Conservation (phyloP, 2,797 vertebrate genomes). For the Lepidocolaptes lacrymiger region DNA sequence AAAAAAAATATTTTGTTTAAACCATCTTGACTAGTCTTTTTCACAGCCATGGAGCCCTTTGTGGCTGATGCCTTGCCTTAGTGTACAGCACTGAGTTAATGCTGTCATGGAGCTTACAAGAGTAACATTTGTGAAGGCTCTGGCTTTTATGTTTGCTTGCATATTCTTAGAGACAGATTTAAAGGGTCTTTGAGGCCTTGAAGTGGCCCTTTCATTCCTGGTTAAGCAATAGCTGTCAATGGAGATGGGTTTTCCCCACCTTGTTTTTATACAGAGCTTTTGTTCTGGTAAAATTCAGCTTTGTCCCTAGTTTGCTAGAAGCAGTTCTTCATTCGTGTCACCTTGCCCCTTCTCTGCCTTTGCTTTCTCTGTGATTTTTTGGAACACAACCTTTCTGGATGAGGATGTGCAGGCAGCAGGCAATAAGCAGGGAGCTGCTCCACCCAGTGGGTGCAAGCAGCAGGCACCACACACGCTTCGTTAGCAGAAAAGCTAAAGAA, state of each 20-base stretch:
- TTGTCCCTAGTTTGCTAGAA: neutral
- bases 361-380: neutral
- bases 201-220: rapidly evolving
- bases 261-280: neutral
- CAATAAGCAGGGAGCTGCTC: slow-evolving; percentile 34
- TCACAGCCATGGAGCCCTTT: neutral
- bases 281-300: neutral
- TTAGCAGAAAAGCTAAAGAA: neutral
- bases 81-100: neutral
- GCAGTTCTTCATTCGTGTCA: neutral
- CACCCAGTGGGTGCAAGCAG: slow-evolving; percentile 47
- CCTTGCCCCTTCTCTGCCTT: neutral
- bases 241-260: neutral
- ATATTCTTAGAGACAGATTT: neutral
- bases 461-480: neutral
- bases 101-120: neutral
- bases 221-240: neutral
- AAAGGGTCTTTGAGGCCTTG: neutral
- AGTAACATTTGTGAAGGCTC: neutral
- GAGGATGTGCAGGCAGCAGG: rapidly evolving
- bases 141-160: neutral
- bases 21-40: neutral
- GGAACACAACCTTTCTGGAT: rapidly evolving
- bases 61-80: neutral
- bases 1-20: neutral